Percentiles rank a stretch among this genome's conserved stretches.
Conservation (phyloP, 1,140 invertebrate species). For the Anadara kagoshimensis region DNA sequence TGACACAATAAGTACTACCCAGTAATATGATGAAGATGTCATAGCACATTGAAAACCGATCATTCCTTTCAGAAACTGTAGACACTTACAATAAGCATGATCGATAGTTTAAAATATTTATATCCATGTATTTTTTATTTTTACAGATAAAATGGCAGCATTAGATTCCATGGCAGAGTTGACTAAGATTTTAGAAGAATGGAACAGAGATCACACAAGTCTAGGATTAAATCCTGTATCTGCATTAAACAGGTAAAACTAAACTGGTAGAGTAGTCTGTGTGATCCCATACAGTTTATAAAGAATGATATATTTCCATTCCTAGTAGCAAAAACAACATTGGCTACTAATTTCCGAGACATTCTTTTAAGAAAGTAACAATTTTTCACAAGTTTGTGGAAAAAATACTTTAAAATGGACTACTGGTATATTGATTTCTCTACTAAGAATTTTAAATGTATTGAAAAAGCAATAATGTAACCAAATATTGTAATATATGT, state of each 20-base stretch:
- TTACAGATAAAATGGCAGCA: constrained; percentile 48
- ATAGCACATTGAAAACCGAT: no score
- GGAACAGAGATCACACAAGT: constrained; percentile 43
- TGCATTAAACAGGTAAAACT: neutral
- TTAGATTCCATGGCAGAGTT: constrained; percentile 51
- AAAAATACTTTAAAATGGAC: no score
- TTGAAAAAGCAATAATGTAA: neutral
- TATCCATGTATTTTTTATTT: no score
- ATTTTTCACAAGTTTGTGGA: no score
- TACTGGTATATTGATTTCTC: neutral
- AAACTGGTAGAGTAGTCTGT: neutral
- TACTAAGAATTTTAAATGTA: neutral
- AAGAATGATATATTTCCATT: neutral
- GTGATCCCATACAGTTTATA: neutral
- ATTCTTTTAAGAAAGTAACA: no score
- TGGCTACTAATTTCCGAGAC: no score
- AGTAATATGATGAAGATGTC: no score
- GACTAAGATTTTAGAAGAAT: constrained; percentile 55
- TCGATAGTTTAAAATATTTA: no score
- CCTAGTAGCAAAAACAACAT: no score
- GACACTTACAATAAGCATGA: no score
- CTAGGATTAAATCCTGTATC: neutral
- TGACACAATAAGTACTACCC: no score
- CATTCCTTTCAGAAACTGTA: no score
- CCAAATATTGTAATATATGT: neutral